A percentile compares a stretch with the other conserved stretches of the same genome.
phyloP scores from a whole-genome alignment of 30 jellyfish, hydroid and myxozoan genomes.

The Sanderia malayensis region DNA sequence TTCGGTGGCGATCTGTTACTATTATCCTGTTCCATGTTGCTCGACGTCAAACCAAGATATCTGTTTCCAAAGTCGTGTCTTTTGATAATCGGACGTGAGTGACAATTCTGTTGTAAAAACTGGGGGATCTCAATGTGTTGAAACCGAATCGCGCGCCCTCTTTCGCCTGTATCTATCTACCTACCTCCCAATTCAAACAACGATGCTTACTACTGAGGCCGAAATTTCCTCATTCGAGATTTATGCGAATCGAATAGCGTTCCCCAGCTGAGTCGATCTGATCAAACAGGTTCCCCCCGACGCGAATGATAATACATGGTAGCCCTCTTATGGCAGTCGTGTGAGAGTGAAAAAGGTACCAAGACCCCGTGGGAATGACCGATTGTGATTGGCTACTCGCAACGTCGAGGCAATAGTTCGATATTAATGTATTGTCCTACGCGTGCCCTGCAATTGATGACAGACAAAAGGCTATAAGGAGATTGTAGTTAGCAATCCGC shows the following conservation, averaged over 20 bases:
- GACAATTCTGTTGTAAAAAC: too few relatives aligned
- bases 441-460: conserved; percentile 86
- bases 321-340: conserved; percentile 84
- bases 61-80: too few relatives aligned
- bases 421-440: conserved; percentile 58
- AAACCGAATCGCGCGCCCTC: too few relatives aligned
- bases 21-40: conserved; percentile 31
- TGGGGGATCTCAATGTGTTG: background rate
- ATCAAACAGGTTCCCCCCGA: too few relatives aligned
- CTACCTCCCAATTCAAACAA: too few relatives aligned
- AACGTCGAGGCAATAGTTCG: conserved; percentile 66
- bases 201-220: conserved; percentile 1
- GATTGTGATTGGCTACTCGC: conserved; percentile 60
- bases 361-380: conserved; percentile 90
- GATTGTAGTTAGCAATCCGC: conserved; percentile 72
- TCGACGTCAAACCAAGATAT: too few relatives aligned
- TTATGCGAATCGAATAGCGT: background rate
- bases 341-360: conserved; percentile 59
- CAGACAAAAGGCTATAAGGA: conserved; percentile 74
- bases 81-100: too few relatives aligned
- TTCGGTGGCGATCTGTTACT: conserved; percentile 8
- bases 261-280: too few relatives aligned
- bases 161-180: too few relatives aligned
- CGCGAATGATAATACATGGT: conserved; percentile 38
- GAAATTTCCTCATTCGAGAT: background rate